Conservation (phyloP, 2,797 vertebrate species). For the Halcyon chelicuti region DNA sequence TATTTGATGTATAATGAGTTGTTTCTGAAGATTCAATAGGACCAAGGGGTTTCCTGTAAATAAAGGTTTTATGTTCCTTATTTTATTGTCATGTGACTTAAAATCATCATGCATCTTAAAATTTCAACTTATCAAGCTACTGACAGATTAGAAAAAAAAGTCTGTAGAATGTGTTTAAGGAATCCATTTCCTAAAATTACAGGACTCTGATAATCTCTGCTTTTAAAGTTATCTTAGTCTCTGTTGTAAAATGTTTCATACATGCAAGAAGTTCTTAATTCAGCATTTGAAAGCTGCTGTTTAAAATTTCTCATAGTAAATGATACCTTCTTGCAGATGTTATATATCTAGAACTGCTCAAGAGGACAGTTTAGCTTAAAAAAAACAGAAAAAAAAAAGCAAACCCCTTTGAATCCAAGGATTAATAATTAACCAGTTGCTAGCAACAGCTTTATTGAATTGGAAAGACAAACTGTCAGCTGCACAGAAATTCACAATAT, state of each 20-base stretch:
- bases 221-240: background rate
- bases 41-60: background rate
- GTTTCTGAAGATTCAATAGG: background rate
- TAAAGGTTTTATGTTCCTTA: background rate
- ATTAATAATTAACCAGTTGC: slow-evolving; percentile 43
- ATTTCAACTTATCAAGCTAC: background rate
- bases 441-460: slow-evolving; percentile 17
- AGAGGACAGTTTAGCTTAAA: background rate
- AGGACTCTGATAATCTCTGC: background rate
- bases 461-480: slow-evolving; percentile 1
- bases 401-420: background rate
- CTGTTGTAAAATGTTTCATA: background rate
- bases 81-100: background rate
- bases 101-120: background rate
- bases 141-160: background rate
- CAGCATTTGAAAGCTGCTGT: background rate
- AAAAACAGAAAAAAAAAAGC: background rate
- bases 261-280: background rate
- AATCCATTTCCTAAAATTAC: background rate
- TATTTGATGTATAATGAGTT: background rate
- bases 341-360: background rate
- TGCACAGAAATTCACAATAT: slow-evolving; percentile 12
- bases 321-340: background rate
- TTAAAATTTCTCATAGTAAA: background rate
- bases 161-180: background rate